Base-by-base conservation (phyloP, 2,113 vertebrate species). In the Uria aalge region DNA sequence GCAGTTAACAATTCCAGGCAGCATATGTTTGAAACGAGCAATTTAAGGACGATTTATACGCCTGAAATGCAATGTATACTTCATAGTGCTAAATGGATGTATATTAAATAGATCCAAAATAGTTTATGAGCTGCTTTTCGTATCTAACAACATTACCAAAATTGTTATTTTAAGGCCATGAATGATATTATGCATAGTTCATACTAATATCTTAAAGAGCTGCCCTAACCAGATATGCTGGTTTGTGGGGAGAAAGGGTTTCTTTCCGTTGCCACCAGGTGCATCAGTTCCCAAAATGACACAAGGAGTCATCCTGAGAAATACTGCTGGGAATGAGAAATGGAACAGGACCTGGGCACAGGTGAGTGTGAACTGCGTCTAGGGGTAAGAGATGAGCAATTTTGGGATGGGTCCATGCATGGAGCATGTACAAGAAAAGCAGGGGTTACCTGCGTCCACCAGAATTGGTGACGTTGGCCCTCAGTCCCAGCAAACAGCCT, bases 371-470 rank as follows among this genome's bases (percentile, higher is more conserved):
- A 52, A 86, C 45, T 21, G 18, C 30, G 53, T 11, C 4, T 13
- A 4, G 7, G 5, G 12, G 3, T 7, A 59, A 19, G 17, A 3
- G 5, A 78, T 0, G 5, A 40, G 12, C 6, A 57, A 17, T 82
- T 40, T 8, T 23, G 27, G 21, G 30, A 29, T 43, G 43, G 6
- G 8, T 41, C 5, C 30, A 43, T 27, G 8, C 17, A 56, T 12
- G 12, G 17, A 81, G 6, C 8, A 10, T 6, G 7, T 45, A 30
- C 32, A 19, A 26, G 14, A 77, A 83, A 83, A 62, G 26, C n/a
- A 69, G 12, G 15, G 7, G 4, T 9, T 32, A 64, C 15, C 18
- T 36, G 6, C 23, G 17, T 47, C 34, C n/a, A 43, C 13, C 32
- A 55, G 45, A 48, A 73, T 5, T 11, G 8, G 5, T 59, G 23